A percentile compares a stretch with the other conserved stretches of the same genome.
Evolutionary conservation across 2,113 vertebrate genomes (phyloP).

Genomic region (Paralichthys olivaceus): DNA sequence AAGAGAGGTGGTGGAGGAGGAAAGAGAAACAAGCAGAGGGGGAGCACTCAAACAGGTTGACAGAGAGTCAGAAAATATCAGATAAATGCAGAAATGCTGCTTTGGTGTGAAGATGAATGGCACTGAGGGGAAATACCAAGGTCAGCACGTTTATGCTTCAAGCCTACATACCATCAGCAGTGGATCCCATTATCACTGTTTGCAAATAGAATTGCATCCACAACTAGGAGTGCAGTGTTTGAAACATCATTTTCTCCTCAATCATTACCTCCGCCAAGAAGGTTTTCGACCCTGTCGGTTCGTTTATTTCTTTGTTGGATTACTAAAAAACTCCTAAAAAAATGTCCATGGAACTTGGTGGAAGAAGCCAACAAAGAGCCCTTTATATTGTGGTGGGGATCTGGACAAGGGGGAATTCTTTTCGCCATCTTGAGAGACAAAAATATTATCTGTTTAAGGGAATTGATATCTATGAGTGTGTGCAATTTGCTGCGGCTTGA

Average conservation of each 20-base stretch:
- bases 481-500: too few relatives aligned
- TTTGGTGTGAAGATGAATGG: slow-evolving; percentile 20
- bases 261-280: neutral
- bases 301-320: neutral
- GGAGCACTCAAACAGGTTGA: slow-evolving; percentile 17
- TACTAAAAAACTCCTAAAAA: too few relatives aligned
- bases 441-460: too few relatives aligned
- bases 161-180: neutral
- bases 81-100: neutral
- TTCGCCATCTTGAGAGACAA: too few relatives aligned
- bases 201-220: neutral
- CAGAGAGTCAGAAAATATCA: neutral
- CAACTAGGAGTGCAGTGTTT: neutral
- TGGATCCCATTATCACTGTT: slow-evolving; percentile 26
- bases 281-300: neutral
- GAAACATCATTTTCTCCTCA: neutral
- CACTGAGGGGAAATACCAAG: slow-evolving; percentile 12
- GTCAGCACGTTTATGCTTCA: slow-evolving; percentile 5
- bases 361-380: too few relatives aligned
- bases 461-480: too few relatives aligned
- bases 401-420: too few relatives aligned
- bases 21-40: neutral
- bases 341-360: too few relatives aligned
- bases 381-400: too few relatives aligned
- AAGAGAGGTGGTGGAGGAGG: neutral